Evolutionary conservation across 2,797 vertebrate species (phyloP).

Genomic region (Microhierax caerulescens): DNA sequence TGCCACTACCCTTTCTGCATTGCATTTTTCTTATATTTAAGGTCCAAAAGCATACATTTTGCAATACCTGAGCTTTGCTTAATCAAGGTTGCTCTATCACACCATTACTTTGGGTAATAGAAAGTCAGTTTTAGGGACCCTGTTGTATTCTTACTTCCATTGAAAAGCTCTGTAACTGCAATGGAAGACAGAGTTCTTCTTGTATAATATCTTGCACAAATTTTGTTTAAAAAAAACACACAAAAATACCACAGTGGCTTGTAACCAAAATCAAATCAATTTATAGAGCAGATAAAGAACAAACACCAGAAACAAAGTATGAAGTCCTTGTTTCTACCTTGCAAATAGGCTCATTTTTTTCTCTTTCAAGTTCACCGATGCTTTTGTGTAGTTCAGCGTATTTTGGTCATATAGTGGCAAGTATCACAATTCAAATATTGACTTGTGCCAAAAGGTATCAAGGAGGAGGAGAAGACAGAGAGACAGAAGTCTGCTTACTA

Average conservation of each 20-base stretch:
- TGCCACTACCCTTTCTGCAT: not conserved
- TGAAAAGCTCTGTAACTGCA: not conserved
- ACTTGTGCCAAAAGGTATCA: constrained; percentile 5
- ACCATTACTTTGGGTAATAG: not conserved
- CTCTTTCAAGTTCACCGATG: not conserved
- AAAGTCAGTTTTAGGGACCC: not conserved
- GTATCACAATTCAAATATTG: not conserved
- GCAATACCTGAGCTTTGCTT: not conserved
- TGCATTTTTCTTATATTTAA: not conserved
- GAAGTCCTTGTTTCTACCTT: not conserved
- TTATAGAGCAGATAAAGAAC: not conserved
- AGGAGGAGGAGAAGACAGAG: not conserved
- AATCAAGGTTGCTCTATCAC: not conserved
- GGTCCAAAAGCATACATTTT: not conserved
- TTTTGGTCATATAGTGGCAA: not conserved
- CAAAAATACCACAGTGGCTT: not conserved
- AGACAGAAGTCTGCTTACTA: not conserved
- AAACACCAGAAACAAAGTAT: not conserved
- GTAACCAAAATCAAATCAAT: not conserved
- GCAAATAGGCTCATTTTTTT: not conserved
- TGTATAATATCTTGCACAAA: not conserved
- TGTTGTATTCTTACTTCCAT: not conserved
- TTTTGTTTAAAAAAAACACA: not conserved
- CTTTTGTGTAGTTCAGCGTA: not conserved
- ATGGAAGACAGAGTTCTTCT: not conserved